Evolutionary conservation across 2,888 invertebrate species (phyloP).

Genomic region (Rhimphoctona megacephalus): DNA sequence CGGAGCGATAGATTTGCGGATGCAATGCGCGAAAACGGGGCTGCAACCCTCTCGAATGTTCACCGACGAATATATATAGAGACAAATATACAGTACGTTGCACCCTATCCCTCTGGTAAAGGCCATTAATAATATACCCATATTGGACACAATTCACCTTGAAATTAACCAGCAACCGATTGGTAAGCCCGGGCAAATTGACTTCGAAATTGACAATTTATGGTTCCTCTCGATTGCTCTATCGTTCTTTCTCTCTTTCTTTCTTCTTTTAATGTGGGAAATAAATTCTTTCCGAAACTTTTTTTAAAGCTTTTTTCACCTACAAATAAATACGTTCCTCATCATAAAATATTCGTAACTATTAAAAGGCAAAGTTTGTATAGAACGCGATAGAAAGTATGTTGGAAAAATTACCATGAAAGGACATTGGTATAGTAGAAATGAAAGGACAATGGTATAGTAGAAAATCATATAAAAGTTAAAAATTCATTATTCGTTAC

Average conservation of each 20-base stretch:
- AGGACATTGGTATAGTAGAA: too few relatives aligned
- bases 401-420: not conserved
- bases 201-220: constrained; percentile 85
- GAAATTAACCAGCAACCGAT: constrained; percentile 85
- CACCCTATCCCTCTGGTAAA: constrained; percentile 69
- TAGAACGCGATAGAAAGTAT: not conserved
- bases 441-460: too few relatives aligned
- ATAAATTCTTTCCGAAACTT: not conserved
- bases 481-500: not conserved
- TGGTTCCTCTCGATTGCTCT: constrained; percentile 75
- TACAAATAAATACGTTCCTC: not conserved
- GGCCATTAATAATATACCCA: constrained; percentile 85
- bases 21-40: constrained; percentile 83
- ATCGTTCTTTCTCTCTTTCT: constrained; percentile 64
- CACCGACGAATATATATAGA: constrained; percentile 72
- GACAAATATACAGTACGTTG: constrained; percentile 42
- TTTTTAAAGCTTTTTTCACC: not conserved
- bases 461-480: not conserved
- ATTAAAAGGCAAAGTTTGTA: not conserved
- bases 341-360: not conserved
- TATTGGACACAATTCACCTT: constrained; percentile 85
- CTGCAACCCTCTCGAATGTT: constrained; percentile 82
- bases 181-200: constrained; percentile 85
- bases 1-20: constrained; percentile 82
- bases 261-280: not conserved